These are phyloP conservation scores for Drosophila subsilvestris DNA, from an alignment of 2,888 invertebrate species.

Conservation along the genomic window DNA sequence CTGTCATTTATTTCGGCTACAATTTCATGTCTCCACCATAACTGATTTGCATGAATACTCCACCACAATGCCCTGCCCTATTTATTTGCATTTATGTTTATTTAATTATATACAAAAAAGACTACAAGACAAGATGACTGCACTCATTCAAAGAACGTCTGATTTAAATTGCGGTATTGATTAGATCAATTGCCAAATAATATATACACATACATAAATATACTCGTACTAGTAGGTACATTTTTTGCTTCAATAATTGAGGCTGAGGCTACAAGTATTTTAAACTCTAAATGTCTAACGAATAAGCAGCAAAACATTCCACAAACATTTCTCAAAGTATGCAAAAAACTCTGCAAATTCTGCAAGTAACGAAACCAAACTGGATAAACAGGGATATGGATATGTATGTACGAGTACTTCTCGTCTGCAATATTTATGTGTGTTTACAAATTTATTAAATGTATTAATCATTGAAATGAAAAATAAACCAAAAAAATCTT, in stretches of 20 bases:
- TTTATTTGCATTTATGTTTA: background rate
- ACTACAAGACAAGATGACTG: background rate
- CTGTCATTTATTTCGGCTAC: background rate
- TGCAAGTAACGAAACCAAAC: constrained; percentile 9
- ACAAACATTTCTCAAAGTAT: background rate
- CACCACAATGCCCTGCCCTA: background rate
- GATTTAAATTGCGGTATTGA: background rate
- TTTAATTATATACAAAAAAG: background rate
- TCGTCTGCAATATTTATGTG: background rate
- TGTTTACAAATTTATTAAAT: background rate
- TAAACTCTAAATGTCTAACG: background rate
- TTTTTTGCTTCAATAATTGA: too few species aligned
- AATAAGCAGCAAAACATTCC: background rate
- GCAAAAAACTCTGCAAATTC: background rate
- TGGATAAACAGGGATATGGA: constrained; percentile 23
- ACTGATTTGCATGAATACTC: too few species aligned
- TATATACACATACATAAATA: background rate
- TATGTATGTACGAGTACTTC: too few species aligned
- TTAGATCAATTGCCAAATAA: background rate
- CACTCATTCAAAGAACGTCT: background rate
- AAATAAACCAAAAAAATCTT: constrained; percentile 18
- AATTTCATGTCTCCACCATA: background rate
- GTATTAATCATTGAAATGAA: background rate
- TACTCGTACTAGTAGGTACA: background rate
- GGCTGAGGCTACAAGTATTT: background rate